phyloP scores from a whole-genome alignment of 1,140 invertebrate genomes.

The Thaumatotibia leucotreta region DNA sequence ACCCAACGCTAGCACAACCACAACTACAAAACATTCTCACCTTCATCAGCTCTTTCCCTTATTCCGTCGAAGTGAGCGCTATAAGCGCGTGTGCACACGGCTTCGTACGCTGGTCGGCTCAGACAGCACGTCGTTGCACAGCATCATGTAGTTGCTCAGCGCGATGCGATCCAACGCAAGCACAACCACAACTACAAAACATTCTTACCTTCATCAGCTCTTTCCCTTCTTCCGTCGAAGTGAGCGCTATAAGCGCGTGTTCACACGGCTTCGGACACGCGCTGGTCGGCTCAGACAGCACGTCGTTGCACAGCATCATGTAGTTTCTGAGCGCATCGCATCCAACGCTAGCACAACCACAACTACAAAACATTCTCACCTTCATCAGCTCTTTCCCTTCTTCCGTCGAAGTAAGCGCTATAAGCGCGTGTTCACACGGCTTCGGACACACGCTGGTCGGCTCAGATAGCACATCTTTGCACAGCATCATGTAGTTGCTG shows the following conservation, averaged over 20 bases:
- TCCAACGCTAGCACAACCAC: no score
- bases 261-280: constrained; percentile 84
- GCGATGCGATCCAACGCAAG: constrained; percentile 84
- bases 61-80: constrained; percentile 85
- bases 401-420: no score
- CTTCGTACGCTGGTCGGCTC: constrained; percentile 75
- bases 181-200: no score
- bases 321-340: constrained; percentile 84
- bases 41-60: constrained; percentile 86
- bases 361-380: no score
- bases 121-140: constrained; percentile 82
- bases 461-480: constrained; percentile 78
- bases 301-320: constrained; percentile 82
- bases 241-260: constrained; percentile 85
- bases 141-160: constrained; percentile 83
- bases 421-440: no score
- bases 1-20: no score
- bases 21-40: no score
- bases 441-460: no score
- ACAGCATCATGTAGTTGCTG: no score
- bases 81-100: constrained; percentile 85
- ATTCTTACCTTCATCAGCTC: constrained; percentile 82
- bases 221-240: constrained; percentile 86
- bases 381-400: no score
- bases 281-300: constrained; percentile 77